Evolutionary conservation across 2,113 vertebrate genomes (phyloP).

Genomic region (Recurvirostra avosetta): DNA sequence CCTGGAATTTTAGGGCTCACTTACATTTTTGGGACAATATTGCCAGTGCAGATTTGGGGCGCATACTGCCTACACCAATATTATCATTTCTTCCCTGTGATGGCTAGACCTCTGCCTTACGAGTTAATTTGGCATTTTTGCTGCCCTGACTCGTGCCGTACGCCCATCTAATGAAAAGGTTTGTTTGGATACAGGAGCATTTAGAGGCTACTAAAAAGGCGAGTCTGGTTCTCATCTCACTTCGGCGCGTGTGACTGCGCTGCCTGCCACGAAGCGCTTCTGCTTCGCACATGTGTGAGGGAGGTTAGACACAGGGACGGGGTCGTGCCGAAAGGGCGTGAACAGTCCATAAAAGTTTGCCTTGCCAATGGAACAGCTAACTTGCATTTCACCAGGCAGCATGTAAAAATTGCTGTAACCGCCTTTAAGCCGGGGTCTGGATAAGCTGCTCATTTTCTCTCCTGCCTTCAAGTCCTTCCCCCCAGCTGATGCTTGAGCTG

Average conservation of each 20-base stretch:
- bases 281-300: background rate
- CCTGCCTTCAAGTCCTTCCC: background rate
- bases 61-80: background rate
- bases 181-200: background rate
- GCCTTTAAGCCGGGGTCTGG: background rate
- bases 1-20: background rate
- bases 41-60: background rate
- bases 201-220: background rate
- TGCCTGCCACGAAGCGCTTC: background rate
- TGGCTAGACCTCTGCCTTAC: background rate
- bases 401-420: background rate
- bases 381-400: background rate
- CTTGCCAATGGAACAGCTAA: background rate
- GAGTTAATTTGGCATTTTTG: background rate
- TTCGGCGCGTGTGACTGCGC: background rate
- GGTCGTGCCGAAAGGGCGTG: background rate
- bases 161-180: background rate
- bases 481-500: background rate
- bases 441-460: background rate
- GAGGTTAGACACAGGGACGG: background rate
- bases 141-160: background rate
- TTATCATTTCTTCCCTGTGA: background rate
- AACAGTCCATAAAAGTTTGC: background rate
- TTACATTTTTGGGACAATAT: background rate
- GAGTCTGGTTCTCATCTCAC: background rate